These are phyloP conservation scores for Nezara viridula DNA, from an alignment of 2,888 invertebrate genomes.

Conservation along the genomic window DNA sequence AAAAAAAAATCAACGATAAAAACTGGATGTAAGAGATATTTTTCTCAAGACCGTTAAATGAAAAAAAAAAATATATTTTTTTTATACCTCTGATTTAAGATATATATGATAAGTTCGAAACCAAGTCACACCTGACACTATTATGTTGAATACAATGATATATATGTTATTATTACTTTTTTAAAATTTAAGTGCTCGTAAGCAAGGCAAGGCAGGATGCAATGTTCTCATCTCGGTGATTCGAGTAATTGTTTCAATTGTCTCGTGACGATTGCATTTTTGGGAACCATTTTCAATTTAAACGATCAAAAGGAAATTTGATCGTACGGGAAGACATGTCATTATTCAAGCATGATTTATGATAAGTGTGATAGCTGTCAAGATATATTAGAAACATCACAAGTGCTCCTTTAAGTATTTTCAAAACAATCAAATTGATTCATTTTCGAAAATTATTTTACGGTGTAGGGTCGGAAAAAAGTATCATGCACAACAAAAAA, in stretches of 20 bases:
- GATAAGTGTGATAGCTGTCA: not conserved
- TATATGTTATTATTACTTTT: not conserved
- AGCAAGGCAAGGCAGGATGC: not conserved
- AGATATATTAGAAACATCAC: not conserved
- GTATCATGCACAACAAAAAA: too few species aligned
- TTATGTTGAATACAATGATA: not conserved
- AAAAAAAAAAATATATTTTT: not conserved
- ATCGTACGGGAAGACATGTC: not conserved
- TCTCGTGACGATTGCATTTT: not conserved
- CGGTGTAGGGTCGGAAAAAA: too few species aligned
- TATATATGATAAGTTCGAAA: not conserved
- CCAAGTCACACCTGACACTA: not conserved
- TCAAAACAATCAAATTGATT: not conserved
- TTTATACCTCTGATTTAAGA: not conserved
- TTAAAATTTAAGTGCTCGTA: not conserved
- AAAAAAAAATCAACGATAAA: slow-evolving; percentile 56
- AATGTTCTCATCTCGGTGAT: not conserved
- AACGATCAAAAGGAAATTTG: not conserved
- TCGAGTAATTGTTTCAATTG: not conserved
- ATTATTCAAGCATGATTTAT: not conserved
- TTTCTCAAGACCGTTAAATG: not conserved
- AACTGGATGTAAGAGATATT: slow-evolving; percentile 57
- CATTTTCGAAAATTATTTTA: not conserved
- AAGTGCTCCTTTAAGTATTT: not conserved
- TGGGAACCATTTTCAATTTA: not conserved